phyloP scores from a whole-genome alignment of 2,888 invertebrate species.

The Stenodema calcarata region DNA sequence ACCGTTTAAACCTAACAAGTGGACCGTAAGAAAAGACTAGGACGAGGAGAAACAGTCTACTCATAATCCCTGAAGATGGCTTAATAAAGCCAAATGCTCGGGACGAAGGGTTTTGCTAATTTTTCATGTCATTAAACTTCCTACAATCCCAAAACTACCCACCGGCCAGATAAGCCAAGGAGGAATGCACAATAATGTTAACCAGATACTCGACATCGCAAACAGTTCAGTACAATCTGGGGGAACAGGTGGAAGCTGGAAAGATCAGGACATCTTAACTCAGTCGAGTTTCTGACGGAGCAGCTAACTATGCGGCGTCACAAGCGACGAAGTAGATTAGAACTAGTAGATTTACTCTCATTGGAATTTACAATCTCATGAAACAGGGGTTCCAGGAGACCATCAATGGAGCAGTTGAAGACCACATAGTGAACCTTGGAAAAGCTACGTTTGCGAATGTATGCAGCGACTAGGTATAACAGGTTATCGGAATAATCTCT shows the following conservation, averaged over 20 bases:
- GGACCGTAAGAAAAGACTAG: no score
- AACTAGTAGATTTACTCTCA: neutral
- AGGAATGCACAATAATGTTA: no score
- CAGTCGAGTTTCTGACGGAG: neutral
- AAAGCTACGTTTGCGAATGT: neutral
- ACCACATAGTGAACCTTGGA: neutral
- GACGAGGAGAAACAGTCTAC: no score
- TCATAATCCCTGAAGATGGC: no score
- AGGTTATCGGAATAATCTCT: no score
- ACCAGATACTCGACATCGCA: no score
- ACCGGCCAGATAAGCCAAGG: no score
- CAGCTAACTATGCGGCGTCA: neutral
- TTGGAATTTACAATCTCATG: neutral
- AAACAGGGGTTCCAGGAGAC: neutral
- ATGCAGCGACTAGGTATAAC: neutral
- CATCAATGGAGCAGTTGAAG: neutral
- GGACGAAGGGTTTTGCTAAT: no score
- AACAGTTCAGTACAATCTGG: neutral
- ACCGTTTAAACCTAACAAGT: no score
- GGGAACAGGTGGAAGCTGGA: neutral
- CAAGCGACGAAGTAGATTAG: neutral
- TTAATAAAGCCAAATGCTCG: no score
- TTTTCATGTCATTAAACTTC: no score
- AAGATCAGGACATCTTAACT: neutral
- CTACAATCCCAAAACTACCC: no score